phyloP scores from a whole-genome alignment of 1,140 invertebrate genomes.

The Zophobas morio region DNA sequence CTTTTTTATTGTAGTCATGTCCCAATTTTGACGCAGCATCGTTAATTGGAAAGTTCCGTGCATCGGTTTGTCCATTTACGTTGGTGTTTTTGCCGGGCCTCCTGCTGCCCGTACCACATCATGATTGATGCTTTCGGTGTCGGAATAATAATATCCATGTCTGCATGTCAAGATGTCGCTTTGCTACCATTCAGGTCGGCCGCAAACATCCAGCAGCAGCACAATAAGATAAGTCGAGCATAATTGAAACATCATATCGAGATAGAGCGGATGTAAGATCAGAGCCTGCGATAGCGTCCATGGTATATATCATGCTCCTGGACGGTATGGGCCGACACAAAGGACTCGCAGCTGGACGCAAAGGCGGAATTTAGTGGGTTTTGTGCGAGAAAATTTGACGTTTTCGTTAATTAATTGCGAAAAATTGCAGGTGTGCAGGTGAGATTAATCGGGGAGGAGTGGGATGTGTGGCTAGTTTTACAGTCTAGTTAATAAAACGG shows the following conservation, averaged over 20 bases:
- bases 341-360: neutral
- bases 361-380: slow-evolving; percentile 2
- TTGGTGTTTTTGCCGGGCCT: neutral
- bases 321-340: neutral
- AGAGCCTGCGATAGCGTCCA: neutral
- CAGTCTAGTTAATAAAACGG: slow-evolving; percentile 6
- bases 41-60: neutral
- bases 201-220: slow-evolving; percentile 6
- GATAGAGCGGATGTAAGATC: slow-evolving; percentile 4
- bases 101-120: neutral
- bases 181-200: slow-evolving; percentile 2
- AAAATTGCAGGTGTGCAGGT: slow-evolving; percentile 3
- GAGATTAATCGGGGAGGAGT: neutral
- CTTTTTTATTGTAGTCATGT: neutral
- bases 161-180: neutral
- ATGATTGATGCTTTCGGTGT: slow-evolving; percentile 1
- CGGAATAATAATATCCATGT: neutral
- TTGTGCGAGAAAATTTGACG: slow-evolving; percentile 1
- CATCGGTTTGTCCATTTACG: neutral
- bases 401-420: slow-evolving; percentile 7
- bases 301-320: slow-evolving; percentile 2
- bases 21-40: neutral
- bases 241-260: slow-evolving; percentile 17
- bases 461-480: neutral
- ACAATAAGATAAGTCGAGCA: slow-evolving; percentile 6